Evolutionary conservation across 2,113 vertebrate genomes (phyloP), one percentile per base, ranked within the genome.

Genomic region (Lophochroa leadbeateri): DNA sequence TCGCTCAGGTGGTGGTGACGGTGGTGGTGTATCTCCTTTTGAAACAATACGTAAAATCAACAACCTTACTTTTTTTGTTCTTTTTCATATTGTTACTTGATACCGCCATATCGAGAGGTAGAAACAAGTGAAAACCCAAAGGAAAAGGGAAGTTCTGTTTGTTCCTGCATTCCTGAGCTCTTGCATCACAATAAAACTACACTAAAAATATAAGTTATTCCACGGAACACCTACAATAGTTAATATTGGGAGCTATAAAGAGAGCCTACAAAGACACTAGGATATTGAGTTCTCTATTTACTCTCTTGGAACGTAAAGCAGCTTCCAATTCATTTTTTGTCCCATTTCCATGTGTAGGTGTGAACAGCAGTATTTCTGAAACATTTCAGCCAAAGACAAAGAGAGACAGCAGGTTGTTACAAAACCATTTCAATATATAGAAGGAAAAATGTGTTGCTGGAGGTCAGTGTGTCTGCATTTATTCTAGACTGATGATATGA

Each of bases 21-120:
- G 2, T 55, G 10, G 4, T 31, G 3, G 1, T 41, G 2, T 10
- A 37, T 46, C 6, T 83, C 12, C 18, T 67, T 63, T 16, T 68
- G 61, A 71, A 86, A 55, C 5, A 79, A 64, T 8, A 63, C 46
- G 41, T 37, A n/a, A 63, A 33, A 9, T 7, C 4, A 20, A 37
- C 13, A 13, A 29, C 1, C 1, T 44, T 19, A 17, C 3, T 75
- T 78, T 71, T 11, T 13, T 9, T 28, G 2, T 25, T 6, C 2
- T 23, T 49, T 72, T 49, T 29, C 23, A 27, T 60, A 13, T 19
- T 77, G 17, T 67, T 53, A 79, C 6, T 53, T 46, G 16, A 10
- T 43, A 28, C 4, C 57, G 5, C 4, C 10, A n/a, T 41, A 24
- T 53, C 11, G 53, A 63, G 17, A 46, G 12, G 19, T 23, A 58